Evolutionary conservation across 2,797 vertebrate species (phyloP), one percentile per base, ranked within the genome.

Genomic region (Sebastes nivosus): DNA sequence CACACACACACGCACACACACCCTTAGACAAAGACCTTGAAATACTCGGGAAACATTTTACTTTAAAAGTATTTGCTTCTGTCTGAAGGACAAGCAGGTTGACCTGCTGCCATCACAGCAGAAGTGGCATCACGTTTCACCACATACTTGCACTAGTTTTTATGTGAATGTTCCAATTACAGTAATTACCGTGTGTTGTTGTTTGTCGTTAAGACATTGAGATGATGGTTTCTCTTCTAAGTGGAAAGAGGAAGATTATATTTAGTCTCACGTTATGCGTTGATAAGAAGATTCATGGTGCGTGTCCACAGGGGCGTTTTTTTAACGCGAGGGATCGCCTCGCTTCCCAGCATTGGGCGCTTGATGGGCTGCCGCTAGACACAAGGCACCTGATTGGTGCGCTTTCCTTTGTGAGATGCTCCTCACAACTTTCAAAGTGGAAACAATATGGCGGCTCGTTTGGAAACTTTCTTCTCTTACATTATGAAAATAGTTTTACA

Each of bases 1-100:
- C 34, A 2, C 34, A 5, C 11, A 5, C 34, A 12, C 34, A 5
- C 34, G 1, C 32, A 38, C 32, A 42, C 36, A 38, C 63, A 67
- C 63, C 22, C 22, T 66, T 29, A 1, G 24, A 67, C 27, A 65
- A 29, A 18, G 2, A 54, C 2, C 50, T 72, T 64, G 13, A 42
- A 72, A 79, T 50, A 77, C 13, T 46, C 67, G n/a, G 14, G 14
- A 27, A 8, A 22, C 20, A 12, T 82, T 78, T 83, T 6, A 67
- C 71, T 78, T 61, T 24, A 57, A 78, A 82, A 58, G 69, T 38
- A 30, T 30, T 25, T 42, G 3, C 5, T 25, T 27, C 24, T 60
- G n/a, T 36, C 10, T 38, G 14, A 46, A 57, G 54, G 14, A 42
- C 11, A 8, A 30, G 18, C 8, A 63, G 60, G 4, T 25, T 30